A percentile compares a stretch with the other conserved stretches of the same genome.
These are phyloP conservation scores for Hephaestus fuliginosus DNA, from an alignment of 2,797 vertebrate species.

Conservation along the genomic window DNA sequence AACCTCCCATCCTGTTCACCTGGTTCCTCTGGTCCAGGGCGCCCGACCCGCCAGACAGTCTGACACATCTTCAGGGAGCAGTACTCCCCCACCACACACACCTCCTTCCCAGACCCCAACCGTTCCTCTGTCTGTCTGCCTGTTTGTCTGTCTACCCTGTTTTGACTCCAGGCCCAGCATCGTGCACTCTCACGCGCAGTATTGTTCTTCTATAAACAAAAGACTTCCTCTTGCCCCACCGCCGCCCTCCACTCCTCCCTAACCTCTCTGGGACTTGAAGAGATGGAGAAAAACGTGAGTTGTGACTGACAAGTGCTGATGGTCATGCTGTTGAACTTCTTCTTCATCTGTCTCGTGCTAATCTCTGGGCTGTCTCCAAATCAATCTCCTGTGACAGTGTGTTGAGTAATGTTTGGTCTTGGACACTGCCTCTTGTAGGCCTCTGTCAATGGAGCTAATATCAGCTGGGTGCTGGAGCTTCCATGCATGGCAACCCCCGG, in stretches of 20 bases:
- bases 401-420: constrained; percentile 49
- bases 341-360: constrained; percentile 47
- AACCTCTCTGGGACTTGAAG: constrained; percentile 30
- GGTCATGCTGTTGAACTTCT: constrained; percentile 41
- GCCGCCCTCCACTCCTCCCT: constrained; percentile 47
- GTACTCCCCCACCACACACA: constrained; percentile 16
- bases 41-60: constrained; percentile 71
- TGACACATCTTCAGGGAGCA: constrained; percentile 78
- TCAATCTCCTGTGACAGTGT: constrained; percentile 51
- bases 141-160: constrained; percentile 67
- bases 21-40: constrained; percentile 64
- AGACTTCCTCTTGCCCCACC: constrained; percentile 64
- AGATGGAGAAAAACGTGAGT: constrained; percentile 24
- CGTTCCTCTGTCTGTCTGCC: constrained; percentile 62
- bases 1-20: constrained; percentile 71
- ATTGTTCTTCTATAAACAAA: constrained; percentile 85
- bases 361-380: constrained; percentile 53
- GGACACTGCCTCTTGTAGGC: constrained; percentile 8
- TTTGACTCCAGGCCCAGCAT: constrained; percentile 71
- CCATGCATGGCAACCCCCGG: constrained; percentile 19
- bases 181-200: constrained; percentile 62
- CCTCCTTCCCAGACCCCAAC: constrained; percentile 34
- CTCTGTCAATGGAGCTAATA: constrained; percentile 29
- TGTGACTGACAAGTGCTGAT: constrained; percentile 44
- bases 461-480: constrained; percentile 29